Base-by-base conservation (phyloP, 1,140 invertebrate genomes). In the Drosophila pruinosa region DNA sequence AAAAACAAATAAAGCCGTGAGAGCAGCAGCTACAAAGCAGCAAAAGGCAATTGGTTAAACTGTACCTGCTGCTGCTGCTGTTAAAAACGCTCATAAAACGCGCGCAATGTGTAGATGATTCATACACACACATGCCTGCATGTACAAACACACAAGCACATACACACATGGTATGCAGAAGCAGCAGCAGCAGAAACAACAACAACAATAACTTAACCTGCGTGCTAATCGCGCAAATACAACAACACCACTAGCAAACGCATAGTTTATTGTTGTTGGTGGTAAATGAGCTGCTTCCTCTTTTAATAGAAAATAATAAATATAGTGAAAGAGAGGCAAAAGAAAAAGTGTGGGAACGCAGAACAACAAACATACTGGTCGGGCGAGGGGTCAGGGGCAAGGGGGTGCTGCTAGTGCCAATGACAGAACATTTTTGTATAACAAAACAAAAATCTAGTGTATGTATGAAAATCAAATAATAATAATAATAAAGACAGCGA, bases 271-370 rank as follows among this genome's bases (percentile, higher is more conserved):
- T 54, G 41, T 74, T 75, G 48, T 64, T 75, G 64, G 72, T 75
- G 56, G 72, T 82, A 85, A 83, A 83, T 76, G 72, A 80, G 68
- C 75, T 79, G 68, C 62, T 83, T 83, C 81, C 80, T 83, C 72
- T 70, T 80, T 75, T 43, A 82, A 81, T 70, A 56, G 31, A 36
- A 41, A 56, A 56, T 48, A 50, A 68, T 53, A 68, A 65, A 70
- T 57, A 34, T 15, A 22, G 36, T 38, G n/a, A 28, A 15, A 41
- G 43, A 38, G 57, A 22, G 65, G 36, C 28, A 52, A 43, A 39
- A 47, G 22, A 28, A 17, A 34, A 47, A 8, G 50, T 43, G 36
- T 34, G 45, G 22, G 52, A 38, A 59, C n/a, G n/a, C n/a, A 36
- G 50, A 61, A 52, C 41, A 53, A 39, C 36, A 31, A 17, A 12